Percentiles rank a stretch among this genome's conserved stretches.
Evolutionary conservation across 2,888 invertebrate species (phyloP).

Genomic region (Myopa tessellatipennis): DNA sequence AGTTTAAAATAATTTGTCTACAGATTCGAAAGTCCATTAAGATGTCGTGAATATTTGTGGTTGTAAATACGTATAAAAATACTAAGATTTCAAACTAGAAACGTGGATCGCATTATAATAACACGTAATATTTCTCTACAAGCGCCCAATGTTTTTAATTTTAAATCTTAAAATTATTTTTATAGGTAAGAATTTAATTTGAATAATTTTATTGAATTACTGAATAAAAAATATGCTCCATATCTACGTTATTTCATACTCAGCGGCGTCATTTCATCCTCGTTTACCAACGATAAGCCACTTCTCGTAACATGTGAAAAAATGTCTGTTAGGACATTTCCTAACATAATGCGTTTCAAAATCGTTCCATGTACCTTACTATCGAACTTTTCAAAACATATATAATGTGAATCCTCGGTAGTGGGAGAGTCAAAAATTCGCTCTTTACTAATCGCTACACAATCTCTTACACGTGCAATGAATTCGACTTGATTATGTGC

Average conservation of each 20-base stretch:
- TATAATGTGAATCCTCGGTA: conserved; percentile 86
- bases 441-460: conserved; percentile 78
- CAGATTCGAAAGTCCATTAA: too few relatives aligned
- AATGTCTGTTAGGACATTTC: conserved; percentile 77
- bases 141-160: too few relatives aligned
- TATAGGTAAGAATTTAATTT: too few relatives aligned
- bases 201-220: too few relatives aligned
- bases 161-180: too few relatives aligned
- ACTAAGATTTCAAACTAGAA: too few relatives aligned
- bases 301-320: conserved; percentile 65
- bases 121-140: too few relatives aligned
- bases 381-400: conserved; percentile 82
- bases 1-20: too few relatives aligned
- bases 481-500: conserved; percentile 78
- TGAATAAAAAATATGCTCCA: too few relatives aligned
- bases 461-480: conserved; percentile 76
- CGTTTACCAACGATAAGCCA: conserved; percentile 89
- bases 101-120: too few relatives aligned
- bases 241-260: conserved; percentile 70
- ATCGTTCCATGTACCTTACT: conserved; percentile 78
- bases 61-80: too few relatives aligned
- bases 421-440: conserved; percentile 81
- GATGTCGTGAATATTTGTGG: too few relatives aligned
- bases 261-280: conserved; percentile 83
- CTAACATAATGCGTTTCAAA: conserved; percentile 81